Base-by-base conservation (phyloP, 2,888 invertebrate species). In the Leptinotarsa tumamoca region DNA sequence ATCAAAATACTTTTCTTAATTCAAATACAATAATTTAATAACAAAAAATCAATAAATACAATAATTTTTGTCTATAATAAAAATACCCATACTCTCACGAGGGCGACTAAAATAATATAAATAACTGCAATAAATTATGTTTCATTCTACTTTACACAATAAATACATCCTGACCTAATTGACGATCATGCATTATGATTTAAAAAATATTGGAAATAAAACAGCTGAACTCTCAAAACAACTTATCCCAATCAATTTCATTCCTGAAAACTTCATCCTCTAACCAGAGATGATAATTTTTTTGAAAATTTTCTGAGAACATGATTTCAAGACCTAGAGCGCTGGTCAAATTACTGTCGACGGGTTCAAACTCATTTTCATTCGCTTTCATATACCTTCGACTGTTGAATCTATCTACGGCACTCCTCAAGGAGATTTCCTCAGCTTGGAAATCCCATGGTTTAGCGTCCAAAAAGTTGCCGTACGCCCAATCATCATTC, bases 401-500 rank as follows among this genome's bases (percentile, higher is more conserved):
- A 86, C 95, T 94, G 88, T 99, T 99, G 86, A 99, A 99, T 76
- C 97, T 92, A 89, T 99, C 99, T 3, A 99, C 98, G 80, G 96
- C 96, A 0, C 95, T 94, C 78, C 98, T 92, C 75, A 99, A 89
- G 15, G 97, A 95, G 88, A 98, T 97, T 87, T 99, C 99, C 88
- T 99, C 99, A 51, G 96, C 97, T 90, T 99, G 96, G 84, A 97
- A 99, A 88, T 99, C 98, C 98, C 98, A 98, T 0, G 98, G 98
- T 77, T 98, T 92, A 0, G 98, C 98, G 89, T 99, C 98, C 84
- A 98, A 92, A 90, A 98, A 96, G 90, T 99, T 99, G 72, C 99
- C 99, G 90, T 96, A 99, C 4, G 99, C 99, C 99, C 99, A 99
- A 88, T 99, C 99, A 87, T 99, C 99, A 86, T 98, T 99, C 63